Conservation (phyloP, 1,140 invertebrate species). For the Chionoecetes opilio region DNA sequence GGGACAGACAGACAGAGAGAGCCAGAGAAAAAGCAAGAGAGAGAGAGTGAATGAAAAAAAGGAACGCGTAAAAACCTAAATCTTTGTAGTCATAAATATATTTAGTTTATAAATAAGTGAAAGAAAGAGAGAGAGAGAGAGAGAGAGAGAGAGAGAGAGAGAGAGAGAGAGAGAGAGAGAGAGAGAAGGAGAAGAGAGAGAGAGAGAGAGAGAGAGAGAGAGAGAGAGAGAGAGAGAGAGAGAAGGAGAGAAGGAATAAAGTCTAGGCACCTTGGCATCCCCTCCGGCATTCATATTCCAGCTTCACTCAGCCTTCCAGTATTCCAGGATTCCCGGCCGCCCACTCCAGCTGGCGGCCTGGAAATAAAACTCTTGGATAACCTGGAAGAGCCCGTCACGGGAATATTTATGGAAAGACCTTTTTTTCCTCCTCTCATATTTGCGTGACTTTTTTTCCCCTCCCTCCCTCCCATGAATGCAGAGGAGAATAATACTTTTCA, state of each 20-base stretch:
- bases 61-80: too few relatives aligned
- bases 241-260: neutral
- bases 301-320: neutral
- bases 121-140: neutral
- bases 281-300: neutral
- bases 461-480: neutral
- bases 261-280: neutral
- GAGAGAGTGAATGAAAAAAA: too few relatives aligned
- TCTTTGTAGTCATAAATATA: too few relatives aligned
- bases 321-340: neutral
- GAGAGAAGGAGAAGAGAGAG: neutral
- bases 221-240: slow-evolving; percentile 8
- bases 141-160: neutral
- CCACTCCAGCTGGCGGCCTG: neutral
- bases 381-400: neutral
- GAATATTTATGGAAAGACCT: neutral
- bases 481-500: too few relatives aligned
- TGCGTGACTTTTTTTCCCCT: slow-evolving; percentile 13
- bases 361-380: slow-evolving; percentile 21
- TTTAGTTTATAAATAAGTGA: neutral
- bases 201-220: slow-evolving; percentile 8
- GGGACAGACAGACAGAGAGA: too few relatives aligned
- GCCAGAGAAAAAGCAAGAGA: too few relatives aligned
- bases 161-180: slow-evolving; percentile 27
- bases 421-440: slow-evolving; percentile 21